Base-by-base conservation (phyloP, 2,888 invertebrate species). In the Cheilosia variabilis region DNA sequence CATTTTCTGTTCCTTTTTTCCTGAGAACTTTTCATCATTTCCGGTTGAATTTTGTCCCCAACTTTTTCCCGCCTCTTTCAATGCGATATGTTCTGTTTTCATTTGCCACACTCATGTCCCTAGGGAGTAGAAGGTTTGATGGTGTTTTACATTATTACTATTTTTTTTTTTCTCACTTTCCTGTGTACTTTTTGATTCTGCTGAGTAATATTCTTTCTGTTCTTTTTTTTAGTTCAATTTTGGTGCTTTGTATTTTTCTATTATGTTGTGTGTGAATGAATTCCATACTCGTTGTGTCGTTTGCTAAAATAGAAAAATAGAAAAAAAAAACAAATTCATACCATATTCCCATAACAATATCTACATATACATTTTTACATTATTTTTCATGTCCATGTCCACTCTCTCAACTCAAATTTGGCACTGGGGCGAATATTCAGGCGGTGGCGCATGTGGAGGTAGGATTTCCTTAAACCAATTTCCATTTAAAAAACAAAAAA, bases 381-480 rank as follows among this genome's bases (percentile, higher is more conserved):
- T 86, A 86, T 86, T 81, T 86, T 86, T 86, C 86, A 86, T 86
- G 86, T 86, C 86, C 76, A 81, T 86, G 86, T 86, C 86, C 81
- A 86, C 76, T 86, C 81, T 86, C 52, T 52, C 52, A 52, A 52
- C 52, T 52, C 81, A 81, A 86, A 86, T 81, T 86, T 52, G 81
- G 86, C 86, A 86, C 86, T 80, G 80, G 86, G 86, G 81, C 86
- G 86, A 86, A 68, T 81, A 50, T 86, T 86, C 86, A 86, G 86
- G 86, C 86, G 86, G 86, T 86, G 86, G 86, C 86, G 86, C 86
- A 86, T 86, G 86, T 86, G 86, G 86, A 86, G 86, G 86, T 86
- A 86, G 81, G 86, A 86, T 76, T 86, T 86, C 86, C 86, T 84
- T 81, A 81, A 72, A 73, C 57, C 62, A 76, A 76, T 79, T 75